Conservation (phyloP, 1,140 invertebrate genomes). For the Bombus pascuorum region DNA sequence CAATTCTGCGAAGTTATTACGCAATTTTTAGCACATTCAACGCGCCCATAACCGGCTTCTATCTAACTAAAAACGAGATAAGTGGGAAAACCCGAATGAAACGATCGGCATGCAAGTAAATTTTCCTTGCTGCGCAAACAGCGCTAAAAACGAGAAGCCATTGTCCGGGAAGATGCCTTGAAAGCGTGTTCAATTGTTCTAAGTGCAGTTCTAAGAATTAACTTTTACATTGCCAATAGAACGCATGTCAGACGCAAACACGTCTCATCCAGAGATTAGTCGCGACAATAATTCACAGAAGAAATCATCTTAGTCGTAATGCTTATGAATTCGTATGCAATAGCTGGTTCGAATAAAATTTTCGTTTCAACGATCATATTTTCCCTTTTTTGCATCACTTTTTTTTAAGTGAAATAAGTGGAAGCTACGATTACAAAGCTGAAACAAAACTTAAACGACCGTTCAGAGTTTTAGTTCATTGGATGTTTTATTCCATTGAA, state of each 20-base stretch:
- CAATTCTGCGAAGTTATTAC: background rate
- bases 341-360: background rate
- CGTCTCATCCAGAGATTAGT: background rate
- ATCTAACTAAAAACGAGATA: slow-evolving; percentile 17
- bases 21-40: background rate
- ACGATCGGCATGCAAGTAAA: background rate
- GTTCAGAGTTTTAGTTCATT: background rate
- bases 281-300: background rate
- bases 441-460: background rate
- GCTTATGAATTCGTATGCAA: background rate
- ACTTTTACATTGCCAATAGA: background rate
- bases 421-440: background rate
- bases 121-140: background rate
- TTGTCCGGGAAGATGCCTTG: background rate
- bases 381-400: background rate
- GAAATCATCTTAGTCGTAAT: background rate
- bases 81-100: slow-evolving; percentile 2
- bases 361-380: background rate
- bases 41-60: background rate
- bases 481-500: slow-evolving; percentile 4
- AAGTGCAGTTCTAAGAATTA: background rate
- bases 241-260: background rate
- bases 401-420: background rate
- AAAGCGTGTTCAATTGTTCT: background rate
- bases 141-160: background rate